These are phyloP conservation scores for Synanthedon andrenaeformis DNA, from an alignment of 2,888 invertebrate genomes.

Conservation along the genomic window DNA sequence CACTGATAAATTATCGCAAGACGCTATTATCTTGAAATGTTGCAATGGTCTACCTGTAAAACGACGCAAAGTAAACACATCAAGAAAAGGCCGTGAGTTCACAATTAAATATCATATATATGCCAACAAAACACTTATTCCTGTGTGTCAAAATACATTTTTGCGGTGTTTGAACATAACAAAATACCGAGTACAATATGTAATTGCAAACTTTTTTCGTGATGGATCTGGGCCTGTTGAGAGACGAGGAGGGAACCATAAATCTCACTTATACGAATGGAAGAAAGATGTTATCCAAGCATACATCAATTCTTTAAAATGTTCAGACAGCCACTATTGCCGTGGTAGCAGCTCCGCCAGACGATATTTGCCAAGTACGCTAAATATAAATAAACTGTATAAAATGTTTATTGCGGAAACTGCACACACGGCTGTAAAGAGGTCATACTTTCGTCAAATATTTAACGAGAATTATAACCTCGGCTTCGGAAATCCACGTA, in stretches of 20 bases:
- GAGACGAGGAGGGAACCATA: constrained; percentile 7
- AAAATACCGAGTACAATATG: constrained; percentile 2
- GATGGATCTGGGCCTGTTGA: constrained; percentile 5
- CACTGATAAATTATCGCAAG: constrained; percentile 1
- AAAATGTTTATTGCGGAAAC: constrained; percentile 2
- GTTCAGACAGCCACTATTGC: constrained; percentile 9
- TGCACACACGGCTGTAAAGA: constrained; percentile 3
- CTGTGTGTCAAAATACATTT: constrained; percentile 3
- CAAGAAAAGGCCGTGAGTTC: not conserved
- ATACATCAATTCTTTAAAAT: constrained; percentile 6
- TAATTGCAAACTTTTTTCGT: constrained; percentile 2
- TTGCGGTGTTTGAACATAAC: constrained; percentile 2
- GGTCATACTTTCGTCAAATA: constrained; percentile 6
- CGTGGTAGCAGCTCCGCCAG: constrained; percentile 1
- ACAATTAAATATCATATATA: not conserved
- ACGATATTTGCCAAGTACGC: constrained; percentile 8
- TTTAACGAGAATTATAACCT: constrained; percentile 10
- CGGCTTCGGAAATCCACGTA: constrained; percentile 8
- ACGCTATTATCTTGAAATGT: constrained; percentile 2
- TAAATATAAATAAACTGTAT: constrained; percentile 9
- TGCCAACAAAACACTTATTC: not conserved
- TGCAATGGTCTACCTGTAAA: not conserved
- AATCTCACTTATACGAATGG: constrained; percentile 1
- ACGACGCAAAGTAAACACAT: not conserved
- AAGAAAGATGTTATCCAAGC: not conserved